Percentiles rank a stretch among this genome's conserved stretches.
Conservation (phyloP, 2,888 invertebrate genomes). For the Branchipolynoe longqiensis region DNA sequence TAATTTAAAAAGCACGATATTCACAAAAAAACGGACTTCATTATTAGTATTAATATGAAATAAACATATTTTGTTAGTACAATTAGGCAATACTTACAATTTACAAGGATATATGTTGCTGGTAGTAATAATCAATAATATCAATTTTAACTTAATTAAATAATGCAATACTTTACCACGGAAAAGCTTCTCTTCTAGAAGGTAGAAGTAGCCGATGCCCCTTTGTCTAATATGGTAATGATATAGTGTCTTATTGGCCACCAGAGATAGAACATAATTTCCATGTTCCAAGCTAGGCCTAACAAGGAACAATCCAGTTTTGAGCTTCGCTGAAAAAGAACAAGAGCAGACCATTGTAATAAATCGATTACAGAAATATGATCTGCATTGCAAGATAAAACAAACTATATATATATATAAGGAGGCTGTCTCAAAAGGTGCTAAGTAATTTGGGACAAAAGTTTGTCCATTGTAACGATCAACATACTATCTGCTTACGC, state of each 20-base stretch:
- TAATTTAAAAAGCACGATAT: too few relatives aligned
- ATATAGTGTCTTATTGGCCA: neutral
- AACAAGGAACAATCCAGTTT: slow-evolving; percentile 19
- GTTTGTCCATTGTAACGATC: too few relatives aligned
- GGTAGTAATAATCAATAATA: neutral
- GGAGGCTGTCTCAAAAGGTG: too few relatives aligned
- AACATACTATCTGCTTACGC: too few relatives aligned
- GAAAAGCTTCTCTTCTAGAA: slow-evolving; percentile 8
- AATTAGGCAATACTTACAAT: too few relatives aligned
- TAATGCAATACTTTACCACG: neutral
- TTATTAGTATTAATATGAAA: too few relatives aligned
- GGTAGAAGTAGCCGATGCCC: neutral
- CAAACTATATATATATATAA: too few relatives aligned
- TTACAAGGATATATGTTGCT: neutral
- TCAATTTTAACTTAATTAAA: neutral
- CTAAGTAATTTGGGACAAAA: too few relatives aligned
- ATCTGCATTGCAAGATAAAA: too few relatives aligned
- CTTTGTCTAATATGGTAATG: slow-evolving; percentile 1
- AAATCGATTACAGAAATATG: neutral
- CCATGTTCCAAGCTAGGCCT: neutral
- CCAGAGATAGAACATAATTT: slow-evolving; percentile 24
- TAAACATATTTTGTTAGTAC: too few relatives aligned
- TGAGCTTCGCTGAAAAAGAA: slow-evolving; percentile 1
- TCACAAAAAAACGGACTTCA: too few relatives aligned
- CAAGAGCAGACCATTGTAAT: neutral